Evolutionary conservation across 2,797 vertebrate genomes (phyloP).

Genomic region (Coreius guichenoti): DNA sequence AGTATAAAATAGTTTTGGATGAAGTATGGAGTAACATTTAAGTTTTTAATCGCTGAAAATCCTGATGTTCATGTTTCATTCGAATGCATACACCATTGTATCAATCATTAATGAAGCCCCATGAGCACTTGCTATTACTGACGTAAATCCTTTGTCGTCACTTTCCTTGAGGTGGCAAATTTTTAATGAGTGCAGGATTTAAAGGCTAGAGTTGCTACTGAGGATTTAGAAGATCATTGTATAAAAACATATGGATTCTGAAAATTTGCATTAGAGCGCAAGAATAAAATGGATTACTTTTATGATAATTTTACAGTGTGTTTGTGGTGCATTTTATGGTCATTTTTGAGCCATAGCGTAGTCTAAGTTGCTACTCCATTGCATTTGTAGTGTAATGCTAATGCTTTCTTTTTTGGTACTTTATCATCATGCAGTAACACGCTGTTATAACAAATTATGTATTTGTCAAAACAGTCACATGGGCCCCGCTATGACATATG

Average conservation of each 20-base stretch:
- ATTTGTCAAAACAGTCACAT: neutral
- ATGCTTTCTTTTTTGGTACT: neutral
- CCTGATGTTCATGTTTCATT: neutral
- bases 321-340: neutral
- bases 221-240: too few species aligned
- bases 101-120: neutral
- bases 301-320: neutral
- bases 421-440: neutral
- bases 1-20: neutral
- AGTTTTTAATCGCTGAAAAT: neutral
- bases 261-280: neutral
- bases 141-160: too few species aligned
- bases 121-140: neutral
- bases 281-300: neutral
- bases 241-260: too few species aligned
- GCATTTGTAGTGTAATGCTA: neutral
- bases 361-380: neutral
- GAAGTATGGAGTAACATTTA: neutral
- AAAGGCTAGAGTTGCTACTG: too few species aligned
- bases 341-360: neutral
- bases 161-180: too few species aligned
- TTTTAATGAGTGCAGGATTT: too few species aligned
- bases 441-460: neutral
- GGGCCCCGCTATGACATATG: neutral
- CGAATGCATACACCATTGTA: neutral